Evolutionary conservation across 2,888 invertebrate genomes (phyloP).

Genomic region (Geophilus truncorum): DNA sequence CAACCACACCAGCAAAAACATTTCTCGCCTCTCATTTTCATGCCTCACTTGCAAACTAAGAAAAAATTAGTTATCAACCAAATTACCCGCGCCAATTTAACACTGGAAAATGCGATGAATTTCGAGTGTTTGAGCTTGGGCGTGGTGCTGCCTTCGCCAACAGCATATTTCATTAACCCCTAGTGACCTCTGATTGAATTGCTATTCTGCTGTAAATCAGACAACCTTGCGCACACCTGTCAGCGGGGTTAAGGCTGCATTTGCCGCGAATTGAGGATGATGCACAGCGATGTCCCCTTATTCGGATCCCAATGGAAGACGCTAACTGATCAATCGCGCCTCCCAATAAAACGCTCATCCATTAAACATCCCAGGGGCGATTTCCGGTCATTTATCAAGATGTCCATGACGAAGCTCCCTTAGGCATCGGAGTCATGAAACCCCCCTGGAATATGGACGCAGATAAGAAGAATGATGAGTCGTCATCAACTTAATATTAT

Average conservation of each 20-base stretch:
- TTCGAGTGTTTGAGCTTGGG: not conserved
- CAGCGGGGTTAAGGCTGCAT: not conserved
- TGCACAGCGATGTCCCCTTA: not conserved
- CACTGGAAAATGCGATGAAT: not conserved
- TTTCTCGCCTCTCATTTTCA: constrained; percentile 2
- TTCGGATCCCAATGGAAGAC: not conserved
- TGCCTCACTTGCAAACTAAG: not conserved
- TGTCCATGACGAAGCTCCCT: not conserved
- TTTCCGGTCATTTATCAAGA: constrained; percentile 10
- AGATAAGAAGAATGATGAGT: constrained; percentile 10
- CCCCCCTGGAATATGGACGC: not conserved
- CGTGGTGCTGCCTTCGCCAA: not conserved
- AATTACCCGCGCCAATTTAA: not conserved
- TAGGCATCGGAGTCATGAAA: not conserved
- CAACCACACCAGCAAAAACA: not conserved
- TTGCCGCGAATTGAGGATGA: no score
- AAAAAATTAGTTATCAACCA: not conserved
- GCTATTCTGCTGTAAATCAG: not conserved
- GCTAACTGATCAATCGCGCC: not conserved
- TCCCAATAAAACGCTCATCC: not conserved
- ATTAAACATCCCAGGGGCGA: constrained; percentile 10
- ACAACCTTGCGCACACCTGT: not conserved
- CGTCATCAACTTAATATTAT: not conserved
- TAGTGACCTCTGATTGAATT: not conserved
- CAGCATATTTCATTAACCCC: not conserved